These are phyloP conservation scores for Saguinus imperator DNA, from an alignment of 2,113 vertebrate genomes.

Conservation along the genomic window DNA sequence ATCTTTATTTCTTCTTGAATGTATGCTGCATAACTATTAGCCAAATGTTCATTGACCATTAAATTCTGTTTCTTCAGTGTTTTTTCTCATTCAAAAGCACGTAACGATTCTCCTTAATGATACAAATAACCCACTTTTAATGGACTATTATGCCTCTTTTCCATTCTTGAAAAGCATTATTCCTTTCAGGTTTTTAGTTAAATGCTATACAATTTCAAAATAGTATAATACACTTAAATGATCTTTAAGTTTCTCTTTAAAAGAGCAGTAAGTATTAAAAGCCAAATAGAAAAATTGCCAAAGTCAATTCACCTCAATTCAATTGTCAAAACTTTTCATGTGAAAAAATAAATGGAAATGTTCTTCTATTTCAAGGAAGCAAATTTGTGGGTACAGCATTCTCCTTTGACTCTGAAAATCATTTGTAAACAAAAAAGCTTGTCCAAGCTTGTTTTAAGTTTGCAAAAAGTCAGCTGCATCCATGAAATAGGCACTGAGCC, in stretches of 20 bases:
- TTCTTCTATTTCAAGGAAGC: conserved; percentile 35
- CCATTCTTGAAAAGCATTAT: conserved; percentile 51
- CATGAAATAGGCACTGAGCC: conserved; percentile 1
- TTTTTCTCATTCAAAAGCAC: conserved; percentile 62
- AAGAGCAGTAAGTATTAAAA: background rate
- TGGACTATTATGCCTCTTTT: conserved; percentile 23
- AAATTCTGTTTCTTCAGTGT: conserved; percentile 62
- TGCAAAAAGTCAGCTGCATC: conserved; percentile 40
- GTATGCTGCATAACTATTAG: conserved; percentile 53
- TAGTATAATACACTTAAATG: background rate
- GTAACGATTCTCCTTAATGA: conserved; percentile 63
- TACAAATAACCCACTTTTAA: conserved; percentile 67
- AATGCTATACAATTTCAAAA: conserved; percentile 60
- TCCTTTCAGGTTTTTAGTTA: conserved; percentile 39
- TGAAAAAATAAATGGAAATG: conserved; percentile 31
- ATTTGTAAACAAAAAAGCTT: conserved; percentile 52
- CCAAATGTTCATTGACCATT: conserved; percentile 59
- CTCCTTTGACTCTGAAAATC: conserved; percentile 47
- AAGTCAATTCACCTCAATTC: conserved; percentile 43
- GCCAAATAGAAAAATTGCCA: conserved; percentile 18
- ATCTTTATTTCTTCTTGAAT: conserved; percentile 50
- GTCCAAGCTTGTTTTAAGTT: conserved; percentile 47
- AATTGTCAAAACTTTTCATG: conserved; percentile 46
- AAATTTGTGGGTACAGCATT: background rate
- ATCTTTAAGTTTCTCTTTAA: conserved; percentile 56